phyloP scores from a whole-genome alignment of 2,888 invertebrate species.

The Perizoma flavofasciatum region DNA sequence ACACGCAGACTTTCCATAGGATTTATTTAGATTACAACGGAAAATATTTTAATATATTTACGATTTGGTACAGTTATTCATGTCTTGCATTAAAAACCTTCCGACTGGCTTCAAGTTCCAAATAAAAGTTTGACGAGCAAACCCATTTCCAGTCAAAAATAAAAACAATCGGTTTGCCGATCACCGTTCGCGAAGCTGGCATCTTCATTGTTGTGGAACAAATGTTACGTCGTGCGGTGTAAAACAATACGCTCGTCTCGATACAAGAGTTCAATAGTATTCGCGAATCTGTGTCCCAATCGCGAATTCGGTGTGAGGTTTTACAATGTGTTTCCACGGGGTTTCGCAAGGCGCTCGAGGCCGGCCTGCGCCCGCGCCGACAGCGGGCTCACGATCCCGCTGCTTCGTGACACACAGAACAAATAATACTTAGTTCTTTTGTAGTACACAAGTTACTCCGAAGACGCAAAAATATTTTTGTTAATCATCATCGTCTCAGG shows the following conservation, averaged over 20 bases:
- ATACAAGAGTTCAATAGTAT: conserved; percentile 58
- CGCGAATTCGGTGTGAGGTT: conserved; percentile 69
- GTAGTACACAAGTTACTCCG: background rate
- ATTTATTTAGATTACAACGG: too few relatives aligned
- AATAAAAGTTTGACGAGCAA: too few relatives aligned
- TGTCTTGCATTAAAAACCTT: too few relatives aligned
- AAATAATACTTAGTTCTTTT: background rate
- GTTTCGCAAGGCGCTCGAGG: conserved; percentile 74
- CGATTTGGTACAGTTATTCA: too few relatives aligned
- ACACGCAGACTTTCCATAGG: too few relatives aligned
- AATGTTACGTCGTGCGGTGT: conserved; percentile 26
- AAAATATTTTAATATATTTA: too few relatives aligned
- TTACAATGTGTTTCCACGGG: conserved; percentile 61
- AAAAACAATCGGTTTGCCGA: too few relatives aligned
- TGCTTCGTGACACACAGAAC: conserved; percentile 54
- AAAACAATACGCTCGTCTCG: conserved; percentile 52
- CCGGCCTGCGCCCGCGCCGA: conserved; percentile 59
- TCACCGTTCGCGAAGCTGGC: conserved; percentile 2
- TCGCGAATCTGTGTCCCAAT: conserved; percentile 69
- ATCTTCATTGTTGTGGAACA: conserved; percentile 19
- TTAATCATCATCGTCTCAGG: too few relatives aligned
- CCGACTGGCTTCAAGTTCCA: too few relatives aligned
- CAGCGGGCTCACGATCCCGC: conserved; percentile 66
- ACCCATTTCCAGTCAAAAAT: too few relatives aligned
- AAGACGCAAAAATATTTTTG: background rate